Evolutionary conservation across 2,888 invertebrate genomes (phyloP).

Genomic region (Dusona sp.): DNA sequence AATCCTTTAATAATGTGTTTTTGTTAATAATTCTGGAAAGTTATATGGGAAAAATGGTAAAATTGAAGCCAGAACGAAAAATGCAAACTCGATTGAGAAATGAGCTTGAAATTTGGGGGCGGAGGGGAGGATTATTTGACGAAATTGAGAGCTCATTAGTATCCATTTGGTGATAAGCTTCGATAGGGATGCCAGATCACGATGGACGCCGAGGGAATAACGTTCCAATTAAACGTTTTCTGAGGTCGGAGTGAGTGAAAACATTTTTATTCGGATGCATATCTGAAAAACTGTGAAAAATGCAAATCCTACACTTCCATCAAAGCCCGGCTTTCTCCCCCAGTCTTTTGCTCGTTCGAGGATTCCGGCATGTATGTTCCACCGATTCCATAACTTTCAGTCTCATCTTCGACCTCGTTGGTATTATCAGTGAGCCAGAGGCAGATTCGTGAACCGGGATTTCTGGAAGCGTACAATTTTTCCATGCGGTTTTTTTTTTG

Average conservation of each 20-base stretch:
- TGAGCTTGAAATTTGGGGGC: not conserved
- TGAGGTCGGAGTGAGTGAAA: constrained; percentile 14
- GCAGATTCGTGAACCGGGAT: constrained; percentile 40
- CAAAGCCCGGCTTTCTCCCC: not conserved
- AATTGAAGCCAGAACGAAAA: not conserved
- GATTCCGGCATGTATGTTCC: constrained; percentile 13
- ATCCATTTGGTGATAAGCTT: constrained; percentile 47
- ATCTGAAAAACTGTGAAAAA: constrained; percentile 45
- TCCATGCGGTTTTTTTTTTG: constrained; percentile 15
- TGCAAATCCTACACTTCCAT: constrained; percentile 54
- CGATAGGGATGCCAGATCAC: constrained; percentile 49
- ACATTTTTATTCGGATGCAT: constrained; percentile 45
- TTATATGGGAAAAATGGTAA: too few species aligned
- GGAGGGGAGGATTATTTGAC: not conserved
- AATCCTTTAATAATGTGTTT: too few species aligned
- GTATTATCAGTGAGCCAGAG: constrained; percentile 51
- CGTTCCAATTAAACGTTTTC: constrained; percentile 42
- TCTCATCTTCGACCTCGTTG: constrained; percentile 55
- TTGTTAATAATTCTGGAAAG: not conserved
- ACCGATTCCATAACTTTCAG: constrained; percentile 47
- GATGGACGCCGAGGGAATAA: constrained; percentile 40
- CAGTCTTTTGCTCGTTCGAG: constrained; percentile 9
- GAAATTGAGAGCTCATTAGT: constrained; percentile 33
- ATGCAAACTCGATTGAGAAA: not conserved
- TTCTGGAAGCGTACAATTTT: constrained; percentile 37